phyloP scores from a whole-genome alignment of 2,113 vertebrate species.

The Platichthys flesus region DNA sequence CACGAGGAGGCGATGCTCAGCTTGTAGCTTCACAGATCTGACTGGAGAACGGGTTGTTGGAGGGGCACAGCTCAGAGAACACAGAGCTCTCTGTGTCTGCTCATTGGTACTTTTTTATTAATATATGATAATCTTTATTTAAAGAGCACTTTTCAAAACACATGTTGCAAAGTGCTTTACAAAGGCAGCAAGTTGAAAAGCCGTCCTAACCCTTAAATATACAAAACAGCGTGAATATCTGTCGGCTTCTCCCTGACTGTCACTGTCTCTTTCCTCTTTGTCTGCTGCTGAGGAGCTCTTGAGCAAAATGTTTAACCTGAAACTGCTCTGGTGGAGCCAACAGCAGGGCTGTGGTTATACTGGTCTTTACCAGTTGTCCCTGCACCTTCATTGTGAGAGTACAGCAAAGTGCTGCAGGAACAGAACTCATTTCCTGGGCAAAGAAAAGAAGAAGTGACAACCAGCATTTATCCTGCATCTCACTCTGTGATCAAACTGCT shows the following conservation, averaged over 20 bases:
- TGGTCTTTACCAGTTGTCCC: not conserved
- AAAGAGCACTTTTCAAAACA: too few species aligned
- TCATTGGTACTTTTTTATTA: too few species aligned
- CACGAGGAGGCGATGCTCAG: constrained; percentile 4
- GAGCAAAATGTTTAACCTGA: not conserved
- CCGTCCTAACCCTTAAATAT: too few species aligned
- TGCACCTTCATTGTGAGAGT: not conserved
- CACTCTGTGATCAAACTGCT: constrained; percentile 9
- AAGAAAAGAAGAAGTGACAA: not conserved
- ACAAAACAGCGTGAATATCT: too few species aligned
- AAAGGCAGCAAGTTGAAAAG: too few species aligned
- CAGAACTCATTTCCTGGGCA: not conserved
- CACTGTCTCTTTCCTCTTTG: too few species aligned
- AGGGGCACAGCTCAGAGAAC: not conserved
- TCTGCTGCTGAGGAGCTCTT: not conserved
- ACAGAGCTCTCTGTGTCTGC: not conserved
- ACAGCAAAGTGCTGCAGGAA: not conserved
- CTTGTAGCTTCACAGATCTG: constrained; percentile 16
- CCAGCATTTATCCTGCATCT: constrained; percentile 23
- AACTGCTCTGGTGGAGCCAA: not conserved
- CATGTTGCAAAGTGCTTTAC: too few species aligned
- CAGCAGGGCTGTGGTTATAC: too few species aligned
- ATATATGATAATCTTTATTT: too few species aligned
- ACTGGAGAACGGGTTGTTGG: not conserved
- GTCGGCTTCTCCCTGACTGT: too few species aligned